Percentiles rank a stretch among this genome's conserved stretches.
phyloP scores from a whole-genome alignment of 1,140 invertebrate genomes.

The Drosophila parvula region DNA sequence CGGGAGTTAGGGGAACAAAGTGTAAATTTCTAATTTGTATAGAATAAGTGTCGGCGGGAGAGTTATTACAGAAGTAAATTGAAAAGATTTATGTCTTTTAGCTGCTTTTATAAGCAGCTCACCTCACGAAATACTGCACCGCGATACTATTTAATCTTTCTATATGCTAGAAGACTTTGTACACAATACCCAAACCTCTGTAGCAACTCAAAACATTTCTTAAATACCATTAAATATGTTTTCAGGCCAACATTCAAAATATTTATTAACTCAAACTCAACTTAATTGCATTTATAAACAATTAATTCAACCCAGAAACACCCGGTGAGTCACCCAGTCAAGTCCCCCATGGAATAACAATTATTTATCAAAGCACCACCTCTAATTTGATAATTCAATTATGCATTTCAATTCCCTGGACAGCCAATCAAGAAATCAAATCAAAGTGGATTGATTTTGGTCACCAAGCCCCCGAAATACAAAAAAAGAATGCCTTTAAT shows the following conservation, averaged over 20 bases:
- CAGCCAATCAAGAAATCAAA: conserved; percentile 78
- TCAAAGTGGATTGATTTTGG: conserved; percentile 63
- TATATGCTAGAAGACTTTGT: background rate
- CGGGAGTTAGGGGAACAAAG: conserved; percentile 4
- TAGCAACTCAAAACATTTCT: background rate
- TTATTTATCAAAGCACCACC: conserved; percentile 48
- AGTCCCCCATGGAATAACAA: conserved; percentile 31
- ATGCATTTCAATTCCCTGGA: conserved; percentile 61
- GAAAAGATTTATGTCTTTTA: background rate
- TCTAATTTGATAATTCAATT: conserved; percentile 80
- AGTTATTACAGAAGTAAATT: conserved; percentile 7
- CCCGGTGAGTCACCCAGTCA: conserved; percentile 23
- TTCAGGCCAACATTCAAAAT: background rate
- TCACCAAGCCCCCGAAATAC: conserved; percentile 27
- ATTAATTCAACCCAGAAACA: conserved; percentile 4
- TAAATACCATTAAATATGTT: background rate
- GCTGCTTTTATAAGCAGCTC: too few species aligned
- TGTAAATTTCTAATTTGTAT: conserved; percentile 33
- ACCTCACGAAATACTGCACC: background rate
- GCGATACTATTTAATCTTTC: background rate
- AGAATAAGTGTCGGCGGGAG: background rate
- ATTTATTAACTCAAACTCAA: background rate
- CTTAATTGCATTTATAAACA: conserved; percentile 16
- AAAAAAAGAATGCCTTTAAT: conserved; percentile 62
- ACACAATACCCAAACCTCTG: background rate